Evolutionary conservation across 1,140 invertebrate genomes (phyloP), one percentile per base, ranked within the genome.

Genomic region (Magallana gigas): DNA sequence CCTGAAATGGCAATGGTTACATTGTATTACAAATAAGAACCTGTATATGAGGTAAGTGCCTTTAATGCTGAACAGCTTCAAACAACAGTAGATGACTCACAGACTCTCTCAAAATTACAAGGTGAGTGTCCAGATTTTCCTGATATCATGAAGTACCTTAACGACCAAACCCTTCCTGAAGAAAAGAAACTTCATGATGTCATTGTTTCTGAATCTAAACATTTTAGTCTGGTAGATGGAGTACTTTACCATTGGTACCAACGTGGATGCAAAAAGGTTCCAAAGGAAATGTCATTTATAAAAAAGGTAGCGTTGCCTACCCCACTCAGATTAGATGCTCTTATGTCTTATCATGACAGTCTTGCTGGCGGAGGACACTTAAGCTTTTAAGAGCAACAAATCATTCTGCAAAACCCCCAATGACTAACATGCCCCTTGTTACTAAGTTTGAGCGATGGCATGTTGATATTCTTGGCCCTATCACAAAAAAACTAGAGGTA

Each of bases 171-270:
- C 6, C 18, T 91, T 14, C 90, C 88, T 18, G 64, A 87, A n/a
- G 87, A 91, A 80, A 60, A 88, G 59, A 85, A 85, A 57, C 14
- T 58, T 6, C 64, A 57, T 48, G 58, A 71, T 1, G n/a, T n/a
- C 12, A 68, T 90, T 16, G 56, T 86, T n/a, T 60, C 85, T 59
- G 84, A 90, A 57, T 85, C 76, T 6, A 59, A 88, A 60, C 62
- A 89, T 71, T 91, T 88, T 76, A 85, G 88, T 71, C 29, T 90
- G 7, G 18, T 84, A 57, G 84, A 91, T 87, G 87, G 88, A n/a
- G 71, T 90, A 5, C 48, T 91, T n/a, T 86, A 89, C 57, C 88
- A 91, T 62, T 62, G 60, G 8, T 90, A 88, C 57, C 90, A 91
- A 57, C 58, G 57, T 12, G 57, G 88, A 81, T 36, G 82, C n/a